A percentile compares a stretch with the other conserved stretches of the same genome.
Evolutionary conservation across 2,797 vertebrate species (phyloP).

Genomic region (Trachops cirrhosus): DNA sequence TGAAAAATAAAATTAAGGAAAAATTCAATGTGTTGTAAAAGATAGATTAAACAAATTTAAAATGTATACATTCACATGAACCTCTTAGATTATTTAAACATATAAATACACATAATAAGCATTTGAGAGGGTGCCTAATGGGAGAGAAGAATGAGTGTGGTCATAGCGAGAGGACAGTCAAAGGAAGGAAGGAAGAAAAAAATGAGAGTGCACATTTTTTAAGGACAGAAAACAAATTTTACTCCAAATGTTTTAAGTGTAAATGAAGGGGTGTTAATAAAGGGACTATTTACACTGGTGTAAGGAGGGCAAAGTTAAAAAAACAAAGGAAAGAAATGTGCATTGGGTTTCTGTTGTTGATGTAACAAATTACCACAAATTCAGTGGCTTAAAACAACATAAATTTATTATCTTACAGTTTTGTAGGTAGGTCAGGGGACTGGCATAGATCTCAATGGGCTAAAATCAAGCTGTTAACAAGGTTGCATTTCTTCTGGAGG

Average conservation of each 20-base stretch:
- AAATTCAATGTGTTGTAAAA: neutral
- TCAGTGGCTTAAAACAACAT: neutral
- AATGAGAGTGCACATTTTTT: neutral
- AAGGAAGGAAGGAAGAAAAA: conserved; percentile 9
- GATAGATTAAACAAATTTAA: neutral
- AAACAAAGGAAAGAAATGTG: neutral
- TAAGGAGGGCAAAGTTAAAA: neutral
- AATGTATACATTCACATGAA: neutral
- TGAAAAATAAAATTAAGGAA: neutral
- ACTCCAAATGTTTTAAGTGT: neutral
- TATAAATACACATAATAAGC: neutral
- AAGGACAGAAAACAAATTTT: conserved; percentile 8
- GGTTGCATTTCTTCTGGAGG: neutral
- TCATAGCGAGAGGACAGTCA: neutral
- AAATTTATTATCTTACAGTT: neutral
- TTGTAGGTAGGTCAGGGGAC: neutral
- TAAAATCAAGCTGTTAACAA: conserved; percentile 3
- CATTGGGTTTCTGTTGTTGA: neutral
- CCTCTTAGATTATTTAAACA: conserved; percentile 19
- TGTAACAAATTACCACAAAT: neutral
- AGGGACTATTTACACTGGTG: neutral
- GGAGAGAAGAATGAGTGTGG: neutral
- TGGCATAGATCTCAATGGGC: neutral
- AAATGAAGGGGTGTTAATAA: neutral
- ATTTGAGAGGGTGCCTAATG: neutral